These are phyloP conservation scores for Neoascia interrupta DNA, from an alignment of 2,888 invertebrate species.

Conservation along the genomic window DNA sequence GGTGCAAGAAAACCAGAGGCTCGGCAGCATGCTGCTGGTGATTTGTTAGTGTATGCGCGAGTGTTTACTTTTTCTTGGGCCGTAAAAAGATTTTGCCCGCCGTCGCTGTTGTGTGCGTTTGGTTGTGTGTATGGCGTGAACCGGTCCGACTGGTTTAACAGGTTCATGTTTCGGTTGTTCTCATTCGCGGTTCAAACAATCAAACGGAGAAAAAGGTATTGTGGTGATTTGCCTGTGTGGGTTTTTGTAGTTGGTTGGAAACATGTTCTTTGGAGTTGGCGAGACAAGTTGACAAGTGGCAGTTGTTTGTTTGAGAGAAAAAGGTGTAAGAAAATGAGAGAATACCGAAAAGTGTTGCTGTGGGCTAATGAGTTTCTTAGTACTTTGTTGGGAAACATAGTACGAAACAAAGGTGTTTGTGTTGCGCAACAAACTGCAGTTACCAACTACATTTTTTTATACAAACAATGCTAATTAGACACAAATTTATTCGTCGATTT, in stretches of 20 bases:
- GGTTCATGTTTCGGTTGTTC: conserved; percentile 21
- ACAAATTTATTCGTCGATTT: not conserved
- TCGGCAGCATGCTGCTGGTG: conserved; percentile 44
- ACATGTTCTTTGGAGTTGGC: not conserved
- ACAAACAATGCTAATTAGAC: not conserved
- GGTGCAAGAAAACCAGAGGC: not conserved
- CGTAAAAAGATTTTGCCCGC: not conserved
- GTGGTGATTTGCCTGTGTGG: not conserved
- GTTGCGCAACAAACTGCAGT: not conserved
- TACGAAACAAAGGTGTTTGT: not conserved
- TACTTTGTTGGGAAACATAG: conserved; percentile 2
- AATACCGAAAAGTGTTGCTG: conserved; percentile 45
- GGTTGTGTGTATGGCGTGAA: conserved; percentile 18
- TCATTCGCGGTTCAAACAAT: not conserved
- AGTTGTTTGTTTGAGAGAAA: conserved; percentile 6
- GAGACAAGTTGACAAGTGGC: not conserved
- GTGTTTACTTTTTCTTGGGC: conserved; percentile 11
- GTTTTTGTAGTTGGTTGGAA: not conserved
- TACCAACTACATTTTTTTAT: too few relatives aligned
- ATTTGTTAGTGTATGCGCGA: not conserved
- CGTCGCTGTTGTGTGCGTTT: not conserved
- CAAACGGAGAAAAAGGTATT: not conserved
- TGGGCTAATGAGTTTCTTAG: not conserved
- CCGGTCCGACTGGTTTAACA: conserved; percentile 66
- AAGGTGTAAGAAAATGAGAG: too few relatives aligned